Conservation (phyloP, 1,140 invertebrate genomes). For the Apis dorsata region DNA sequence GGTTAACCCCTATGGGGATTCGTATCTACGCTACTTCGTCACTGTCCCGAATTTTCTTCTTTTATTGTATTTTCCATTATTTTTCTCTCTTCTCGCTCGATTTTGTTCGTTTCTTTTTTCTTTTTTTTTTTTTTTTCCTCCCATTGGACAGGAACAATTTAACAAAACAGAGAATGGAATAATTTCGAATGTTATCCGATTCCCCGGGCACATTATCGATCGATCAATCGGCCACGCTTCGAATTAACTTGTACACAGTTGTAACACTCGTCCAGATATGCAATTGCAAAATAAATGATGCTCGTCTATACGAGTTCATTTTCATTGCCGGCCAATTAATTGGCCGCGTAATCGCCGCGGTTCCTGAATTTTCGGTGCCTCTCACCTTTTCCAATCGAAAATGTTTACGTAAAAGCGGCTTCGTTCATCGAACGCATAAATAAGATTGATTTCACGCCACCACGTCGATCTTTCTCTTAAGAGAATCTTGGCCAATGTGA, state of each 20-base stretch:
- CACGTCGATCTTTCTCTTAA: no score
- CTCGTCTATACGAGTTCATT: slow-evolving; percentile 24
- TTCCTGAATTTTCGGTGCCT: slow-evolving; percentile 16
- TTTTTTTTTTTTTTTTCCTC: no score
- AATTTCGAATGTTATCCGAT: background rate
- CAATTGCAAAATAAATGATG: slow-evolving; percentile 29
- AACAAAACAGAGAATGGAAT: background rate
- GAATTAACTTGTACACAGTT: slow-evolving; percentile 25
- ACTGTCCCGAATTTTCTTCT: background rate
- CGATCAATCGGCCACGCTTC: slow-evolving; percentile 23
- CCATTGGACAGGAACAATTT: background rate
- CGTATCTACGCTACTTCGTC: background rate
- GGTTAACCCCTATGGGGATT: background rate
- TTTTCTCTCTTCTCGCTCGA: background rate
- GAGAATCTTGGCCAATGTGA: no score
- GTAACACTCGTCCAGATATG: slow-evolving; percentile 12
- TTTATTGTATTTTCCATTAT: background rate
- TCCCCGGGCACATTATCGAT: background rate
- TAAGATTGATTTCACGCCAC: no score
- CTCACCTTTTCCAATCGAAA: background rate
- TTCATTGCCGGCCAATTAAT: slow-evolving; percentile 23
- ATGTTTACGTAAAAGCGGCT: background rate
- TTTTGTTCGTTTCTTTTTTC: background rate
- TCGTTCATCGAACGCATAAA: background rate
- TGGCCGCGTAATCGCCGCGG: slow-evolving; percentile 6